These are phyloP conservation scores for Coelinius sp. DNA, from an alignment of 2,888 invertebrate genomes.

Conservation along the genomic window DNA sequence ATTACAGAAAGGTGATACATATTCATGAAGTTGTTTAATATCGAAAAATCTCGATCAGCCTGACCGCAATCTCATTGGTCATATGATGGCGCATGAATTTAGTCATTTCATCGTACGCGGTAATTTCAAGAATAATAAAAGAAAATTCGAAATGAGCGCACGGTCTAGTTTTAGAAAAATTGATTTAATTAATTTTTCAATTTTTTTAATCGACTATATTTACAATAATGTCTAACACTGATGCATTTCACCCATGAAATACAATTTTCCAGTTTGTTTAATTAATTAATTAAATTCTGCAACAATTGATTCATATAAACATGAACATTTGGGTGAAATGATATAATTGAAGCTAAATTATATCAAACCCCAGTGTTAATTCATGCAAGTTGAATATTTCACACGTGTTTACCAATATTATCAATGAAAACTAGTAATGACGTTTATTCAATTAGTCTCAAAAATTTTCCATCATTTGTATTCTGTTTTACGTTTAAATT, in stretches of 20 bases:
- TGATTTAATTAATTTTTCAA: not conserved
- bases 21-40: too few species aligned
- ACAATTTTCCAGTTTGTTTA: not conserved
- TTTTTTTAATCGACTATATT: not conserved
- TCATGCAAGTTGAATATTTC: not conserved
- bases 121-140: too few species aligned
- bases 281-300: not conserved
- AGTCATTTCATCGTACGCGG: too few species aligned
- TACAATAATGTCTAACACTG: not conserved
- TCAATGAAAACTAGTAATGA: not conserved
- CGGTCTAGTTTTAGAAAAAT: too few species aligned
- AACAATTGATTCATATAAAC: constrained; percentile 3
- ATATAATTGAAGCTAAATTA: constrained; percentile 8
- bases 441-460: not conserved
- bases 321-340: constrained; percentile 2
- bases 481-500: constrained; percentile 6
- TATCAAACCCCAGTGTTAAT: constrained; percentile 3
- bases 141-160: too few species aligned
- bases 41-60: too few species aligned
- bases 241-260: not conserved
- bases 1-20: too few species aligned
- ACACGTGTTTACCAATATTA: not conserved
- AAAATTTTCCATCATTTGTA: not conserved
- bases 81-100: too few species aligned
- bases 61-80: too few species aligned